A percentile compares a stretch with the other conserved stretches of the same genome.
Conservation (phyloP, 2,888 invertebrate species). For the Dicranocentrus wangi region DNA sequence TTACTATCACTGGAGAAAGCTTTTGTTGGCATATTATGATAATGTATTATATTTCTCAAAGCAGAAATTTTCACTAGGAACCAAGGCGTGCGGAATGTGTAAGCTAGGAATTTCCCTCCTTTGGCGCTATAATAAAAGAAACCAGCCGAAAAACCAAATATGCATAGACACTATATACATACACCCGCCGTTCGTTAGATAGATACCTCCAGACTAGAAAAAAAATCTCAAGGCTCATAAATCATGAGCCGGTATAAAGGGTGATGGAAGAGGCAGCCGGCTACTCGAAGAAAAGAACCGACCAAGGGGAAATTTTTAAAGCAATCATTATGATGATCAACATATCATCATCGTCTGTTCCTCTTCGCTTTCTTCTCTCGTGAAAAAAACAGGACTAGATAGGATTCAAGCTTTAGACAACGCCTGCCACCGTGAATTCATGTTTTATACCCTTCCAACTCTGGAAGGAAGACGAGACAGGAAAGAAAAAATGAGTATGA, state of each 20-base stretch:
- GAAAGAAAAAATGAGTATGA: neutral
- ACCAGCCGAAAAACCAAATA: neutral
- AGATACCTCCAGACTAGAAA: conserved; percentile 12
- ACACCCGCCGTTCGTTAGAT: neutral
- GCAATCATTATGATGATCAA: conserved; percentile 64
- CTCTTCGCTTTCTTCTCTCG: conserved; percentile 6
- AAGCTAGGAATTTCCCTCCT: conserved; percentile 10
- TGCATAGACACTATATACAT: neutral
- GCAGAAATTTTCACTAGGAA: neutral
- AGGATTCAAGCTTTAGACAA: conserved; percentile 12
- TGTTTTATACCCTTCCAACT: neutral
- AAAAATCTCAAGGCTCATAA: conserved; percentile 68
- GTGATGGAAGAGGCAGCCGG: conserved; percentile 55
- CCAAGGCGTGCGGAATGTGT: conserved; percentile 9
- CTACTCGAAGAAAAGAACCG: conserved; percentile 69
- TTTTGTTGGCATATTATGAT: too few species aligned
- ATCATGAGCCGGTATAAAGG: conserved; percentile 66
- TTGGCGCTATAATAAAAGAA: conserved; percentile 4
- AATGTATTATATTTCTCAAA: neutral
- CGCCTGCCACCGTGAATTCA: neutral
- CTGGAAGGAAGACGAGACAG: neutral
- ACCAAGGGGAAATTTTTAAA: conserved; percentile 71
- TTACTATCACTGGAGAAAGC: neutral
- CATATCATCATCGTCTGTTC: conserved; percentile 35
- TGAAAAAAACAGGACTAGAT: neutral